A percentile compares a stretch with the other conserved stretches of the same genome.
phyloP scores from a whole-genome alignment of 2,113 vertebrate genomes.

The Hyaena hyaena region DNA sequence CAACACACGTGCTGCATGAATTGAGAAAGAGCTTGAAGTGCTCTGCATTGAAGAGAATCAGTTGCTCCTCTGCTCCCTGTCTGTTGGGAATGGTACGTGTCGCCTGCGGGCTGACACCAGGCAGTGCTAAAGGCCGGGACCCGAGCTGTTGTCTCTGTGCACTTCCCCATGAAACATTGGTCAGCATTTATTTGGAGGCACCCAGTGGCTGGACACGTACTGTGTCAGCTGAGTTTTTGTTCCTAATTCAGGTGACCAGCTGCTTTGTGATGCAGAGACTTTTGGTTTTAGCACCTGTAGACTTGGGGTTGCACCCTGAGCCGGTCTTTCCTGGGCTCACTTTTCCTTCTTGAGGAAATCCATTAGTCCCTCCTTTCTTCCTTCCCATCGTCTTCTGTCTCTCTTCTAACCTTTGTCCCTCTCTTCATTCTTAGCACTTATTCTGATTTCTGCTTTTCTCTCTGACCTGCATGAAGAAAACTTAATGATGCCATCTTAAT shows the following conservation, averaged over 20 bases:
- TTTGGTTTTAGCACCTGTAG: background rate
- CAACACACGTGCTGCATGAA: accelerated
- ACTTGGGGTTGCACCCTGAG: accelerated
- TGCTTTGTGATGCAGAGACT: background rate
- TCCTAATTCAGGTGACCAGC: background rate
- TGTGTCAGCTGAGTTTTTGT: background rate
- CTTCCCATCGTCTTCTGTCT: background rate
- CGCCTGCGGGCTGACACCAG: background rate
- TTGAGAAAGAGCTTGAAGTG: background rate
- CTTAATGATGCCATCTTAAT: background rate
- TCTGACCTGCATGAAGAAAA: background rate
- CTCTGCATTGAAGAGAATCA: background rate
- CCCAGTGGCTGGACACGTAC: too few species aligned
- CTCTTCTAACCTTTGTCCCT: background rate
- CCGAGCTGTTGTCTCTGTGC: background rate
- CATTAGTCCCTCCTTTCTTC: background rate
- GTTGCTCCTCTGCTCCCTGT: background rate
- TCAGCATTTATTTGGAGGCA: background rate
- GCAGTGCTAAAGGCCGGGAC: background rate
- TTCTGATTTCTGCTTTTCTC: background rate
- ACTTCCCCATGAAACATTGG: too few species aligned
- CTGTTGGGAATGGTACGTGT: background rate
- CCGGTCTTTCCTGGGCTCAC: background rate
- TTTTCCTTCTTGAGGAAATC: background rate
- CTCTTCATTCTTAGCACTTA: background rate